Evolutionary conservation across 2,113 vertebrate genomes (phyloP).

Genomic region (Urocynchramus pylzowi): DNA sequence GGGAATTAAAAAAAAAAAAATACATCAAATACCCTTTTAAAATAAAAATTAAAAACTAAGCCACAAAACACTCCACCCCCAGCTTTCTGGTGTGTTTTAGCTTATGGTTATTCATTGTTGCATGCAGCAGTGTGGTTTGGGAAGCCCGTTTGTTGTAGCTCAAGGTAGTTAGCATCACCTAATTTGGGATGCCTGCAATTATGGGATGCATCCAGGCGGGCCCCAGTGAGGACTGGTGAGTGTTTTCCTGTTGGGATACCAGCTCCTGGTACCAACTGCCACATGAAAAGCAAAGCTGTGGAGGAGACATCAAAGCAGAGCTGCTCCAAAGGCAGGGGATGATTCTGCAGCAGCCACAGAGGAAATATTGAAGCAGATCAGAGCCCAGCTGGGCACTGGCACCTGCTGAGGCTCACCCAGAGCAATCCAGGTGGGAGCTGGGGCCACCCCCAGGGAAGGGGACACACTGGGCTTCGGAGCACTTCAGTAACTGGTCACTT

Average conservation of each 20-base stretch:
- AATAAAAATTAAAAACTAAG: background rate
- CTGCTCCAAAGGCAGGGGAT: background rate
- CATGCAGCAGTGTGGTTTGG: background rate
- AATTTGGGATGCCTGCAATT: background rate
- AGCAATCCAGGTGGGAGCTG: background rate
- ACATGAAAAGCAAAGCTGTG: background rate
- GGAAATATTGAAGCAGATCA: background rate
- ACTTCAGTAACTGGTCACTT: fast-evolving
- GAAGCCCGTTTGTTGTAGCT: fast-evolving
- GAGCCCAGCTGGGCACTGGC: background rate
- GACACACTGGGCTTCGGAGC: fast-evolving
- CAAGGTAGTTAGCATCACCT: fast-evolving
- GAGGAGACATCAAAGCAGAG: background rate
- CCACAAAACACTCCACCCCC: fast-evolving
- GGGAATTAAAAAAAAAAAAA: background rate
- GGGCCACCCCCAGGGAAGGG: background rate
- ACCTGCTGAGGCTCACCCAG: background rate
- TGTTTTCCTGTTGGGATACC: background rate
- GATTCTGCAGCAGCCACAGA: background rate
- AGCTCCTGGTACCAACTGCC: background rate
- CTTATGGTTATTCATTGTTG: too few species aligned
- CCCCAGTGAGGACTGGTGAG: fast-evolving
- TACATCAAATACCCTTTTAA: background rate
- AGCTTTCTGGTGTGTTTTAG: background rate
- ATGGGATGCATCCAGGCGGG: background rate